Evolutionary conservation across 2,888 invertebrate species (phyloP).

Genomic region (Caenorhabditis uteleia): DNA sequence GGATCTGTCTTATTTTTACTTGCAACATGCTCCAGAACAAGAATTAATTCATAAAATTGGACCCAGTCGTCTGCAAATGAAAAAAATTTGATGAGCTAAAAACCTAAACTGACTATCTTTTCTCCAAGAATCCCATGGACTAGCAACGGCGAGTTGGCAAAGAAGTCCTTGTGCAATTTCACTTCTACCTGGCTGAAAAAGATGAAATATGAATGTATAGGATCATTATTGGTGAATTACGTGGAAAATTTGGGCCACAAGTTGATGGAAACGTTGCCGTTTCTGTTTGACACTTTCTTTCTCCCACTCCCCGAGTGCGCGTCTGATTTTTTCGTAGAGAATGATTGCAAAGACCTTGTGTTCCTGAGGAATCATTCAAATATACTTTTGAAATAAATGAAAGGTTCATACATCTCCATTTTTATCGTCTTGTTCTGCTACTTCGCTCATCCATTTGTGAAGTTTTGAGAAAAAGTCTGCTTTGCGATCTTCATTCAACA

Average conservation of each 20-base stretch:
- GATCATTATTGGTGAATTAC: slow-evolving; percentile 4
- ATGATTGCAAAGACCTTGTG: slow-evolving; percentile 34
- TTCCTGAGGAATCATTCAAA: slow-evolving; percentile 5
- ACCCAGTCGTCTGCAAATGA: slow-evolving; percentile 68
- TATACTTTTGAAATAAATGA: slow-evolving; percentile 1
- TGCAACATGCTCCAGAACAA: slow-evolving; percentile 78
- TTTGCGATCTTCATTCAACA: slow-evolving; percentile 12
- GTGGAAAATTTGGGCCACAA: slow-evolving; percentile 32
- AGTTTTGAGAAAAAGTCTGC: slow-evolving; percentile 7
- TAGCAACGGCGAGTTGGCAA: slow-evolving; percentile 14
- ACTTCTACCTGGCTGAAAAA: slow-evolving; percentile 16
- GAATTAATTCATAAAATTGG: slow-evolving; percentile 72
- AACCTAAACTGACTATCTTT: slow-evolving; percentile 30
- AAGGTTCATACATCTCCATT: too few relatives aligned
- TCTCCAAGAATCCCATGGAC: slow-evolving; percentile 28
- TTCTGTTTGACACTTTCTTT: slow-evolving; percentile 7
- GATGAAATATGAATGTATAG: not conserved
- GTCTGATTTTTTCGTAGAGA: slow-evolving; percentile 16
- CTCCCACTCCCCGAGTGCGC: slow-evolving; percentile 24
- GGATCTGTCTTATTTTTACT: slow-evolving; percentile 29
- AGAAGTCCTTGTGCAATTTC: slow-evolving; percentile 27
- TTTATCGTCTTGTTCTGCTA: slow-evolving; percentile 13
- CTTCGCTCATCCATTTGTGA: slow-evolving; percentile 9
- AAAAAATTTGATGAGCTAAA: too few relatives aligned
- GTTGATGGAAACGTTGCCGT: slow-evolving; percentile 27